Conservation (phyloP, 2,888 invertebrate species). For the Drosophila differens region DNA sequence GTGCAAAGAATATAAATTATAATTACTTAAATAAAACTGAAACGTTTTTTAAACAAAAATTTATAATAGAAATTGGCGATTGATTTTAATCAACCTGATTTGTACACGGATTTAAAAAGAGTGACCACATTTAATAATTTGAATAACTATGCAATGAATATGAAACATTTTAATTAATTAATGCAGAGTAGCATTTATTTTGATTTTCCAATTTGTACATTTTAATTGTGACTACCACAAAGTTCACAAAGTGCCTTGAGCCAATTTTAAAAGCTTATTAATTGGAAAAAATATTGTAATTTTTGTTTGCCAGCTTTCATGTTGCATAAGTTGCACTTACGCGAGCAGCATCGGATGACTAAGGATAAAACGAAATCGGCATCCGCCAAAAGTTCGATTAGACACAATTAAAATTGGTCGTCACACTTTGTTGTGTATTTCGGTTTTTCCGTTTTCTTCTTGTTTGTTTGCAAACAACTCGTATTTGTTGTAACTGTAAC, state of each 20-base stretch:
- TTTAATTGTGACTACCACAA: not conserved
- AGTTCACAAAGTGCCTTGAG: not conserved
- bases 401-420: slow-evolving; percentile 10
- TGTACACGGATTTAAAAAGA: not conserved
- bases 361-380: not conserved
- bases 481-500: slow-evolving; percentile 8
- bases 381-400: not conserved
- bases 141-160: not conserved
- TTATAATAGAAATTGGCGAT: not conserved
- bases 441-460: not conserved
- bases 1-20: not conserved
- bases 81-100: too few relatives aligned
- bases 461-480: slow-evolving; percentile 44
- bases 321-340: slow-evolving; percentile 42
- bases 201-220: not conserved
- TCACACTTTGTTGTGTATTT: slow-evolving; percentile 11
- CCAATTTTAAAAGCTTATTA: not conserved
- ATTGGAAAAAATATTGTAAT: slow-evolving; percentile 22
- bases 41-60: not conserved
- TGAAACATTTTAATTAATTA: not conserved
- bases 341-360: not conserved
- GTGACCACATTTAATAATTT: not conserved
- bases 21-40: not conserved
- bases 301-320: slow-evolving; percentile 1
- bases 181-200: not conserved